phyloP scores from a whole-genome alignment of 2,113 vertebrate genomes.

The Platysteira castanea region DNA sequence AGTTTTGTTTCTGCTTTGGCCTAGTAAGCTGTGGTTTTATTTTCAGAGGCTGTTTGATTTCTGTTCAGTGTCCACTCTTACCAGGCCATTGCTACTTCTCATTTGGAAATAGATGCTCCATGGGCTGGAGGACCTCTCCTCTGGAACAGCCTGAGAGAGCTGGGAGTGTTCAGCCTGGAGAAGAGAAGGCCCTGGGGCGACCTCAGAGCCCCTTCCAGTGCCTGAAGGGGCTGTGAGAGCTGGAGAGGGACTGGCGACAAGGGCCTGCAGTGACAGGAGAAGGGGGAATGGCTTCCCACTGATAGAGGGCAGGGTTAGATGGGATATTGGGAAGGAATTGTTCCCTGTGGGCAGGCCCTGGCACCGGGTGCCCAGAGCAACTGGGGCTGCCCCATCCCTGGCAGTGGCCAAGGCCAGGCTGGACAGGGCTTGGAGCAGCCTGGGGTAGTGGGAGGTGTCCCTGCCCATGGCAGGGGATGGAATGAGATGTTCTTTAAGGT shows the following conservation, averaged over 20 bases:
- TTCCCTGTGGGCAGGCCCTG: neutral
- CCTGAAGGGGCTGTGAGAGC: neutral
- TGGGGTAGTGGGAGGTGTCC: neutral
- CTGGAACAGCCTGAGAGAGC: neutral
- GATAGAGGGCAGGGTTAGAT: neutral
- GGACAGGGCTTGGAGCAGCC: neutral
- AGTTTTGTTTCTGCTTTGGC: neutral
- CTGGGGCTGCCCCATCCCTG: neutral
- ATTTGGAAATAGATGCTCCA: neutral
- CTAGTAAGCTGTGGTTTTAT: neutral
- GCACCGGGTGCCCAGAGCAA: neutral
- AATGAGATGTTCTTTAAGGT: neutral
- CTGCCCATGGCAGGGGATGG: neutral
- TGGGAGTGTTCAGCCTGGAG: neutral
- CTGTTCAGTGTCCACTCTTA: neutral
- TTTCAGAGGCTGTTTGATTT: neutral
- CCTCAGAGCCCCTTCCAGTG: neutral
- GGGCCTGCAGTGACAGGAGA: neutral
- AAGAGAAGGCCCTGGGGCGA: neutral
- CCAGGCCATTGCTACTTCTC: neutral
- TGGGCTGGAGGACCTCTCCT: neutral
- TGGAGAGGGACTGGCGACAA: neutral
- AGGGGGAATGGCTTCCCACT: neutral
- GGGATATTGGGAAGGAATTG: neutral
- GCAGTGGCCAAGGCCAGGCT: neutral